phyloP scores from a whole-genome alignment of 2,113 vertebrate species.

The Zosterops japonicus region DNA sequence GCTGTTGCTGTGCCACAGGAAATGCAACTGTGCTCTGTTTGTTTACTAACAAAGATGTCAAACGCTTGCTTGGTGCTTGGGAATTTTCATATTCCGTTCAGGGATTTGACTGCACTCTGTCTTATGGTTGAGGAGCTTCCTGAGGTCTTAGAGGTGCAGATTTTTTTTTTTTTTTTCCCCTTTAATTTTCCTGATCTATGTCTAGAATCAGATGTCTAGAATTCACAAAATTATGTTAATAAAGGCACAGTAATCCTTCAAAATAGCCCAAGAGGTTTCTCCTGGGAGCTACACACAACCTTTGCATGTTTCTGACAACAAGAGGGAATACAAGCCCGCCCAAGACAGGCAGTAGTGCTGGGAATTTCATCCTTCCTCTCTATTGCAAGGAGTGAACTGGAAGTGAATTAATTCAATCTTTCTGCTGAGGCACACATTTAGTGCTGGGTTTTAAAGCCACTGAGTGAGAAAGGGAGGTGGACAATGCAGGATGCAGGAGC shows the following conservation, averaged over 20 bases:
- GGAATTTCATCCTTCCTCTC: background rate
- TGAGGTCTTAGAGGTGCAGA: accelerated
- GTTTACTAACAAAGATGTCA: constrained; percentile 61
- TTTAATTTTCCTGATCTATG: background rate
- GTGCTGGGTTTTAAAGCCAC: background rate
- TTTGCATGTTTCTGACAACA: background rate
- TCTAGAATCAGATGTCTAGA: background rate
- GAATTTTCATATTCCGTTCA: background rate
- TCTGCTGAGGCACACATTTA: background rate
- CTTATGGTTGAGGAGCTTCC: background rate
- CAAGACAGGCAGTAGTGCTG: background rate
- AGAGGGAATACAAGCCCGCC: accelerated
- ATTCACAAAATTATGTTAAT: background rate
- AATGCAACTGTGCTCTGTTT: background rate
- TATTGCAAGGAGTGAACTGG: background rate
- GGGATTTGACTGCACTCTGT: background rate
- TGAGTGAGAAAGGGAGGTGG: background rate
- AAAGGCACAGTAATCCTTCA: background rate
- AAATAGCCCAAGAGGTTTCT: background rate
- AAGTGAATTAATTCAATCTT: background rate
- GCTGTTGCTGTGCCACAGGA: background rate
- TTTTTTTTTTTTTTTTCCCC: background rate
- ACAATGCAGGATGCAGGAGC: background rate
- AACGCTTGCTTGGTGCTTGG: background rate
- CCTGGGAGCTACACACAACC: background rate